phyloP scores from a whole-genome alignment of 2,888 invertebrate genomes.

The Trilocha varians region DNA sequence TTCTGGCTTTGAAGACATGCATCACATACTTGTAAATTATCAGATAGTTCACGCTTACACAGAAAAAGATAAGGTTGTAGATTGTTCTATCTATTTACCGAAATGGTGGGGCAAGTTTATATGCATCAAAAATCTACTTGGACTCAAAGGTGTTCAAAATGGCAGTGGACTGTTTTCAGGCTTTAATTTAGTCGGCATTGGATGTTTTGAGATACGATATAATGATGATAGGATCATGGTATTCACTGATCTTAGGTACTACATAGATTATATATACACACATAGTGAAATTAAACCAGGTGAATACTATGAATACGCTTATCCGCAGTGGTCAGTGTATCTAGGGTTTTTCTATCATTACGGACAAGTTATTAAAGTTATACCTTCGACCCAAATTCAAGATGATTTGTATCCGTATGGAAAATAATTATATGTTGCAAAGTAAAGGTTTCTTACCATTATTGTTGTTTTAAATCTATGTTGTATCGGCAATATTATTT shows the following conservation, averaged over 20 bases:
- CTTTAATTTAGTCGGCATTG: conserved; percentile 22
- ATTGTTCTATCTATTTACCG: conserved; percentile 37
- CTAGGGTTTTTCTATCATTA: conserved; percentile 3
- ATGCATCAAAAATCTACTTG: conserved; percentile 26
- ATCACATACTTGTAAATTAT: conserved; percentile 38
- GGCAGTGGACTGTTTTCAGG: conserved; percentile 27
- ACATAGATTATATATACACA: conserved; percentile 19
- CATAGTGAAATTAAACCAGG: conserved; percentile 19
- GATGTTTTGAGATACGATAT: conserved; percentile 44
- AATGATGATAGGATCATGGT: conserved; percentile 38
- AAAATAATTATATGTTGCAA: too few relatives aligned
- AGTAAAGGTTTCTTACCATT: too few relatives aligned
- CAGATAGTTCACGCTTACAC: conserved; percentile 23
- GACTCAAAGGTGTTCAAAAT: conserved; percentile 29
- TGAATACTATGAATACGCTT: conserved; percentile 46
- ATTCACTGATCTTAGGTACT: conserved; percentile 46
- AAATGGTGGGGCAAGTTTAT: conserved; percentile 52
- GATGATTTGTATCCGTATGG: conserved; percentile 17
- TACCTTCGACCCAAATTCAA: conserved; percentile 8
- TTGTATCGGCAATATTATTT: too few relatives aligned
- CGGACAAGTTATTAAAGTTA: conserved; percentile 7
- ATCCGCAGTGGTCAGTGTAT: conserved; percentile 30
- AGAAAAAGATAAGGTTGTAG: conserved; percentile 10
- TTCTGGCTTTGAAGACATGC: conserved; percentile 29
- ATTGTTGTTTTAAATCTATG: too few relatives aligned